Conservation (phyloP, 2,113 vertebrate genomes). For the Lophura nycthemera region DNA sequence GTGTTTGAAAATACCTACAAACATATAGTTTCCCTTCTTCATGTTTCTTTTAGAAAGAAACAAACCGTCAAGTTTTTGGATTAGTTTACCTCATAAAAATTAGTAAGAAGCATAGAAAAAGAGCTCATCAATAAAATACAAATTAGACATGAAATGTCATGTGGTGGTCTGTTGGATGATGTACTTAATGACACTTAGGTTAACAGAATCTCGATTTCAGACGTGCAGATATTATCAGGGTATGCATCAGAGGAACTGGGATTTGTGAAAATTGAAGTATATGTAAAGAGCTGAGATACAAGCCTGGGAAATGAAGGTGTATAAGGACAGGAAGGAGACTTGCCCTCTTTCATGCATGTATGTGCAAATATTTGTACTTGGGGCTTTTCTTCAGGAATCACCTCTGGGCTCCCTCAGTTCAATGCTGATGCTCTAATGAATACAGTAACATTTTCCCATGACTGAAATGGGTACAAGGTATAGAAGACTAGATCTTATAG, state of each 20-base stretch:
- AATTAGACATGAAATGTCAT: not conserved
- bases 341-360: rapidly evolving
- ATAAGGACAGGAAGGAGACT: rapidly evolving
- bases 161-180: not conserved
- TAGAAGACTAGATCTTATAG: not conserved
- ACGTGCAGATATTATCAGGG: not conserved
- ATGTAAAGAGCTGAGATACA: rapidly evolving
- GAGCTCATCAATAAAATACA: not conserved
- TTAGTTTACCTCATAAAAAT: not conserved
- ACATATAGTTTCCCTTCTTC: not conserved
- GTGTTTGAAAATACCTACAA: not conserved
- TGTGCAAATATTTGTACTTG: not conserved
- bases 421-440: not conserved
- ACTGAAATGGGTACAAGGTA: not conserved
- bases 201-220: not conserved
- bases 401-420: rapidly evolving
- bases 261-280: not conserved
- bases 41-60: not conserved
- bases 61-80: not conserved
- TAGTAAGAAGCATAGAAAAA: not conserved
- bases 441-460: not conserved
- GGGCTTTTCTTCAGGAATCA: not conserved
- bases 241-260: not conserved
- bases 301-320: not conserved
- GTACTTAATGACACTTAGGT: not conserved